Evolutionary conservation across 2,888 invertebrate species (phyloP).

Genomic region (Dexiosoma caninum): DNA sequence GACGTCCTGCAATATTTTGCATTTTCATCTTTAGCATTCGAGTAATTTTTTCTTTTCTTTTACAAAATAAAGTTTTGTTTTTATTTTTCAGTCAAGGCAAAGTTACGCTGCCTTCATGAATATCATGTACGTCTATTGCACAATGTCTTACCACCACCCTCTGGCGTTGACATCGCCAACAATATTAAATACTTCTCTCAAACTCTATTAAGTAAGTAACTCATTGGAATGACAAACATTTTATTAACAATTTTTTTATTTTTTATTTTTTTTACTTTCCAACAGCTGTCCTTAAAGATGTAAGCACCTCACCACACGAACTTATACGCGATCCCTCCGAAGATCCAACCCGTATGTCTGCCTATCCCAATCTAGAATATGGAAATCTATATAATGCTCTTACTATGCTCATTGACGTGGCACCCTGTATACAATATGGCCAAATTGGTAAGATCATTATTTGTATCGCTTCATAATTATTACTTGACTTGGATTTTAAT

Average conservation of each 20-base stretch:
- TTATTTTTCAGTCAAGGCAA: constrained; percentile 90
- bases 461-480: neutral
- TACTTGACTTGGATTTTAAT: no score
- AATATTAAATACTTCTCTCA: constrained; percentile 99
- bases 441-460: constrained; percentile 82
- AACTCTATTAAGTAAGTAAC: constrained; percentile 91
- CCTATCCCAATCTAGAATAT: constrained; percentile 98
- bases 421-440: constrained; percentile 92
- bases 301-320: constrained; percentile 93
- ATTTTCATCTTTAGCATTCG: no score
- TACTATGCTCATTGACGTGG: constrained; percentile 89
- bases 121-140: constrained; percentile 95
- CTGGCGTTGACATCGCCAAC: constrained; percentile 97
- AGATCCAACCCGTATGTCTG: constrained; percentile 90
- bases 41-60: neutral
- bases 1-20: no score
- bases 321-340: constrained; percentile 92
- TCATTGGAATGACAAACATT: neutral
- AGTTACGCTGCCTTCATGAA: constrained; percentile 97
- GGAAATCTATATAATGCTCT: constrained; percentile 96
- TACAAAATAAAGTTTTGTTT: neutral
- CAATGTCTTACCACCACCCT: constrained; percentile 93
- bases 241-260: no score
- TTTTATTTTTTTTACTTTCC: neutral
- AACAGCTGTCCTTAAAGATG: constrained; percentile 96